Evolutionary conservation across 2,113 vertebrate species (phyloP), one percentile per base, ranked within the genome.

Genomic region (Saccopteryx leptura): DNA sequence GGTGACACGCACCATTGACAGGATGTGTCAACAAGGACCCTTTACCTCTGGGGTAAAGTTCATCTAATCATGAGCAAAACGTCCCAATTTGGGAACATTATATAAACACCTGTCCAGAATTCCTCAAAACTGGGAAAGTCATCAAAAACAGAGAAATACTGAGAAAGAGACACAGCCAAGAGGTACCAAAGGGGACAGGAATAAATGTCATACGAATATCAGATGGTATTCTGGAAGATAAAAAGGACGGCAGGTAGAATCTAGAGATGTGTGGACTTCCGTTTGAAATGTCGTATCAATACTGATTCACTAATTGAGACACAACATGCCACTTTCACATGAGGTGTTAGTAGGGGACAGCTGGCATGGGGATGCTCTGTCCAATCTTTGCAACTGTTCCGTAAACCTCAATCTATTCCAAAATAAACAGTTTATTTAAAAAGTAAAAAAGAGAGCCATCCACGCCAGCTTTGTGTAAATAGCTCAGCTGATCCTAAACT

Each of bases 121-220:
- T 52, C 31, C 69, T 63, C 60, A 5, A 18, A 19, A 13, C 23
- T 19, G 84, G 11, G 21, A 31, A 31, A 18, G 24, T 50, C 28
- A n/a, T 60, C 14, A 71, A 15, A 80, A 71, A 11, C 21, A 61
- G 11, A 28, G 14, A 56, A 39, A 82, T 48, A 0, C 17, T 5
- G 21, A 31, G 65, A 65, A 48, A 54, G 23, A 52, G 39, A 68
- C 7, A 26, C 21, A 24, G 14, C 14, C 23, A 24, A 63, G 23
- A 56, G 33, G 4, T 71, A 8, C 19, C 31, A 12, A 28, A 23
- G 68, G 26, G 65, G 33, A 66, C 21, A 26, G 7, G 5, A 7
- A 9, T 63, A 46, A 26, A 1, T 23, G 33, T 9, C 2, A 8
- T 50, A 39, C 7, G 0, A 9, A 5, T 10, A 11, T 1, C 12